Base-by-base conservation (phyloP, 1,140 invertebrate species). In the Platorchestia sp. region DNA sequence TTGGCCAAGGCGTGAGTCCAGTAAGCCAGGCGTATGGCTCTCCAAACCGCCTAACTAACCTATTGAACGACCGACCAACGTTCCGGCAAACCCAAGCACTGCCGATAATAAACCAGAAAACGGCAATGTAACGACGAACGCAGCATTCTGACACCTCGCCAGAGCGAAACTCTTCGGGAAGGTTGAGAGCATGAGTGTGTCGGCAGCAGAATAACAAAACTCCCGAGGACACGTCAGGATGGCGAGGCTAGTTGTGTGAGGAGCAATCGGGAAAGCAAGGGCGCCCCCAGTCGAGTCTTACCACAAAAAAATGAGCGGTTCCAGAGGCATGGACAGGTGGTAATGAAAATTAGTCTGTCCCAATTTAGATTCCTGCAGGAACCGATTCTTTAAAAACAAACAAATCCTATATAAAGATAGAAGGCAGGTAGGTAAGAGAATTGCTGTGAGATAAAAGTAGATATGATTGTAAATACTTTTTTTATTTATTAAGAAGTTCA, bases 91-190 rank as follows among this genome's bases (percentile, higher is more conserved):
- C 91, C 91, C 91, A 93, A 93, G 91, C 91, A 93, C 91, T 93
- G 91, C 91, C 91, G 91, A 93, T 93, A 93, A 93, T 93, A 93
- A 93, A 93, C 91, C 91, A 93, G 91, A 93, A 93, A 93, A 93
- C 91, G 91, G 91, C 91, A 44, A 36, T 93, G 91, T 93, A 45
- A 93, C 91, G 91, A 93, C 91, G 91, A 93, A 93, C 91, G 91
- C 91, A 93, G 91, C 91, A 93, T 93, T 93, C 91, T 93, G 91
- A 93, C 91, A 93, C 91, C 45, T 93, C 44, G 91, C 91, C 91
- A 93, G 91, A 93, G 91, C 91, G 91, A 93, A 93, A 93, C 91
- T 93, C 91, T 45, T 45, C 91, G 91, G 91, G 45, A 93, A 47
- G 43, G 91, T 93, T 93, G 91, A 93, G 91, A 93, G 91, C 91